A percentile compares a stretch with the other conserved stretches of the same genome.
Conservation (phyloP, 2,888 invertebrate genomes). For the Baronia brevicornis region DNA sequence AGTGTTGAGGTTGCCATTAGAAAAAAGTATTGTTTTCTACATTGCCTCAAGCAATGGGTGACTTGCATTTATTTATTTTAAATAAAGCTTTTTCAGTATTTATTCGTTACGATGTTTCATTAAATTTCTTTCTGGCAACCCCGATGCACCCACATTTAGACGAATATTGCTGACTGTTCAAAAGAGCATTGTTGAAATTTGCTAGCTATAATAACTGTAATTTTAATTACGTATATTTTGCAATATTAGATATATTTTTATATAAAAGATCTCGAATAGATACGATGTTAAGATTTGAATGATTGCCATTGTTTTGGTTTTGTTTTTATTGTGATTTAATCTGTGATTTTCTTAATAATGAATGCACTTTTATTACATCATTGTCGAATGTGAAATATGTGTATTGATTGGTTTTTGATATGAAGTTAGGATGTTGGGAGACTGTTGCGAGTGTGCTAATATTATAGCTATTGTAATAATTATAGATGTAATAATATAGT, state of each 20-base stretch:
- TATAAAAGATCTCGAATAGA: slow-evolving; percentile 56
- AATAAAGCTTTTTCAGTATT: slow-evolving; percentile 27
- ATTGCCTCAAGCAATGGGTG: slow-evolving; percentile 26
- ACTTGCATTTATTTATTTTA: slow-evolving; percentile 24
- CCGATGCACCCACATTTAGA: slow-evolving; percentile 43
- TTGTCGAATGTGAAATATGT: slow-evolving; percentile 26
- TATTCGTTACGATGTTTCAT: slow-evolving; percentile 24
- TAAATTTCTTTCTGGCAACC: slow-evolving; percentile 42
- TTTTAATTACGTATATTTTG: slow-evolving; percentile 52
- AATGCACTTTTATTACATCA: slow-evolving; percentile 30
- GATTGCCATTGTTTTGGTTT: slow-evolving; percentile 25
- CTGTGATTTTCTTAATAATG: slow-evolving; percentile 68
- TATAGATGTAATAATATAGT: slow-evolving; percentile 17
- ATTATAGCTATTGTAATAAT: slow-evolving; percentile 9
- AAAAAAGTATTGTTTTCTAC: slow-evolving; percentile 15
- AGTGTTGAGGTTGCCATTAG: slow-evolving; percentile 52
- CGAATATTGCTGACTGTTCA: slow-evolving; percentile 63
- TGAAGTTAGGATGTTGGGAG: slow-evolving; percentile 41
- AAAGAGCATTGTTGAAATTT: slow-evolving; percentile 62
- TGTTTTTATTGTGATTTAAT: slow-evolving; percentile 49
- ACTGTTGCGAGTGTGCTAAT: slow-evolving; percentile 39
- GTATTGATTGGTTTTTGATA: slow-evolving; percentile 32
- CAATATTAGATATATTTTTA: slow-evolving; percentile 60
- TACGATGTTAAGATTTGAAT: slow-evolving; percentile 32
- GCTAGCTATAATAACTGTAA: slow-evolving; percentile 56